Base-by-base conservation (phyloP, 2,888 invertebrate species). In the Euphydryas editha region DNA sequence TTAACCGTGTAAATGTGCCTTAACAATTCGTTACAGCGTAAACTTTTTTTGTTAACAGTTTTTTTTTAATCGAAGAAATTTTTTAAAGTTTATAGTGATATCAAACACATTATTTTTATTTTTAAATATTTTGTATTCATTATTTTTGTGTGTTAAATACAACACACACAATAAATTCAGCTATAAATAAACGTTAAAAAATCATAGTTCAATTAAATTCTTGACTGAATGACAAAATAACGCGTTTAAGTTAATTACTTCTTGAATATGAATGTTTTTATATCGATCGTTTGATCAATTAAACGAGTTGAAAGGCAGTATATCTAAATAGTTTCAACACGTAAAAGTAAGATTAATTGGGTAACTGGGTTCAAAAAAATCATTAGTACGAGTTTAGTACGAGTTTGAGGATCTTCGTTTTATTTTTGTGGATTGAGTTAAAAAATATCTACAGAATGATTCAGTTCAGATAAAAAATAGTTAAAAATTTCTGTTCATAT, bases 311-410 rank as follows among this genome's bases (percentile, higher is more conserved):
- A 24, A 56, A 46, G 46, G 5, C 18, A 36, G 36, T 21, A 57
- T 46, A 58, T 58, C 24, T 57, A 49, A 49, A 62, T 24, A 57
- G 37, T 56, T 49, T 47, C 56, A 36, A 39, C 30, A 63, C 57
- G 58, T 58, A 62, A 62, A 55, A 36, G 55, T 54, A 58, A 58
- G 57, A 63, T 63, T 49, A 62, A 62, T 62, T 62, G 62, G 56
- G 37, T 57, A 63, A 57, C 49, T 63, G 47, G 57, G 57, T 57
- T 49, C 57, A 39, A 62, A 57, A 62, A 56, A 57, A 46, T 44
- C 56, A 56, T 56, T 56, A n/a, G n/a, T n/a, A n/a, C n/a, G n/a
- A n/a, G n/a, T n/a, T n/a, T n/a, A n/a, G n/a, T 36, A 6, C 36
- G 36, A 6, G 8, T 36, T 36, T 36, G 8, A 36, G 36, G 8